Evolutionary conservation across 2,888 invertebrate species (phyloP).

Genomic region (Eupeodes luniger): DNA sequence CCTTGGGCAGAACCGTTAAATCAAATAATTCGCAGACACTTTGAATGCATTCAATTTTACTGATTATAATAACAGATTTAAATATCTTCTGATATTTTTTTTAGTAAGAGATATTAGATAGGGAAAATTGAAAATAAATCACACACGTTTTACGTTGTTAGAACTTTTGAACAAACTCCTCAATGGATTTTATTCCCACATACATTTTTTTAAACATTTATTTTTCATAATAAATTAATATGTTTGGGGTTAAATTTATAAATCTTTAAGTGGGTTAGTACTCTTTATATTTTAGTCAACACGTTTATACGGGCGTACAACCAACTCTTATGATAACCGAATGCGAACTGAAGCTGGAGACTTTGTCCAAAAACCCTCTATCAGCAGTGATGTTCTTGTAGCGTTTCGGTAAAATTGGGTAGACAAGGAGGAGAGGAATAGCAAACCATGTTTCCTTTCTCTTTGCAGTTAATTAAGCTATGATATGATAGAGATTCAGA

Average conservation of each 20-base stretch:
- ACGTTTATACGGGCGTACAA: constrained; percentile 51
- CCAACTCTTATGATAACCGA: constrained; percentile 71
- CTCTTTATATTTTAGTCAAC: constrained; percentile 25
- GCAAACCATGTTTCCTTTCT: constrained; percentile 53
- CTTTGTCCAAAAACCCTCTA: constrained; percentile 54
- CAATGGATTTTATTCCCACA: too few relatives aligned
- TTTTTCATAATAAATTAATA: neutral
- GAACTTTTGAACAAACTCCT: neutral
- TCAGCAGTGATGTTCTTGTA: constrained; percentile 68
- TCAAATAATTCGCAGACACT: too few relatives aligned
- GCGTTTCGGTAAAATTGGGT: constrained; percentile 63
- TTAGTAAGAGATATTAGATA: too few relatives aligned
- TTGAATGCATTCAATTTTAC: too few relatives aligned
- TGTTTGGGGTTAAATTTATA: constrained; percentile 5
- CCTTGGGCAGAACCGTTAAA: too few relatives aligned
- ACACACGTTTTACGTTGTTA: too few relatives aligned
- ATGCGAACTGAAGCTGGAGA: constrained; percentile 73
- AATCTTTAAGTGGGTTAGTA: constrained; percentile 10
- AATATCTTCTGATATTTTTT: too few relatives aligned
- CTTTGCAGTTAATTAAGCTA: constrained; percentile 2
- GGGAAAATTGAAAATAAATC: too few relatives aligned
- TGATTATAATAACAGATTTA: too few relatives aligned
- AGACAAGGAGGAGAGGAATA: constrained; percentile 2
- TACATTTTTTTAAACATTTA: too few relatives aligned
- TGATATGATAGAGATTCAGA: neutral